Evolutionary conservation across 1,140 invertebrate species (phyloP).

Genomic region (Elymnias hypermnestra): DNA sequence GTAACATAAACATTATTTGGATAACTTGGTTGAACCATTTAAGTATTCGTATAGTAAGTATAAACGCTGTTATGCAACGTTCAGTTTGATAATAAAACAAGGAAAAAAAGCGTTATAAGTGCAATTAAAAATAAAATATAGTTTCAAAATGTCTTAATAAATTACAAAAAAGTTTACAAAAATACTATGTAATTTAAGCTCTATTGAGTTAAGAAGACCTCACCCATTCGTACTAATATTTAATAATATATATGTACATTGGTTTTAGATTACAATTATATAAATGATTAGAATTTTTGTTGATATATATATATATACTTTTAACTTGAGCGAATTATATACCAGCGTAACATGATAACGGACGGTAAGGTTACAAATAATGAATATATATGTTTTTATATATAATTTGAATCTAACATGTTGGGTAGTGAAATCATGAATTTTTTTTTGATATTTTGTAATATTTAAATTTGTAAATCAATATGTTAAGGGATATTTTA

Average conservation of each 20-base stretch:
- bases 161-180: background rate
- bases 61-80: no score
- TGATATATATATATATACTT: no score
- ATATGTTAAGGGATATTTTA: conserved; percentile 33
- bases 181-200: background rate
- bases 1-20: no score
- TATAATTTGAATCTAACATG: no score
- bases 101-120: background rate
- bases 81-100: background rate
- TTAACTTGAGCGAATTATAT: background rate
- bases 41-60: no score
- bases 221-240: no score
- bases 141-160: background rate
- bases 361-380: conserved; percentile 5
- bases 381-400: no score
- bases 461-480: conserved; percentile 23
- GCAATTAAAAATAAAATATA: background rate
- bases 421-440: no score
- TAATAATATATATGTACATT: no score
- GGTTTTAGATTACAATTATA: no score
- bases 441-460: background rate
- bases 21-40: no score
- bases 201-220: no score
- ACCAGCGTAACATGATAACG: background rate
- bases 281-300: background rate